phyloP scores from a whole-genome alignment of 2,113 vertebrate genomes.

The Pelecanoides urinatrix region DNA sequence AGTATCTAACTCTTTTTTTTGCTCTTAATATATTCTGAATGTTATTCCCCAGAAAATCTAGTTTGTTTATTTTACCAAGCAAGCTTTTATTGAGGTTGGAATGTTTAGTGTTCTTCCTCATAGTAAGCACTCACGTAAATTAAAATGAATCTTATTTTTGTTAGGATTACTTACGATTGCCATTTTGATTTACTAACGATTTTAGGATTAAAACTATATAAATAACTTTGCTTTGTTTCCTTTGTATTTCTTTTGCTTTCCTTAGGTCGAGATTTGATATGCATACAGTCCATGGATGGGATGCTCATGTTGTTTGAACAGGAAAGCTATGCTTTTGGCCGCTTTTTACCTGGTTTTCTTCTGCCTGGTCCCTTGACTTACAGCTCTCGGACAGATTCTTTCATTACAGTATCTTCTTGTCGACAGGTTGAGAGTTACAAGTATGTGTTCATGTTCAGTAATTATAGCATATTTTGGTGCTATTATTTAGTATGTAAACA shows the following conservation, averaged over 20 bases:
- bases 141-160: not conserved
- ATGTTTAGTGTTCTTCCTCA: not conserved
- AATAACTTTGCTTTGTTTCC: not conserved
- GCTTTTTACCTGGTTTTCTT: constrained; percentile 92
- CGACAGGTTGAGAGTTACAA: constrained; percentile 94
- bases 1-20: not conserved
- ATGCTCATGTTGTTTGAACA: constrained; percentile 98
- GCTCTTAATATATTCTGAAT: not conserved
- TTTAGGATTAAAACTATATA: not conserved
- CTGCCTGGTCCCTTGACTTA: constrained; percentile 91
- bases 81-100: not conserved
- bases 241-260: not conserved
- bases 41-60: not conserved
- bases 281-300: constrained; percentile 97
- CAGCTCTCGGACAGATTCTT: constrained; percentile 89
- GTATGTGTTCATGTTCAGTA: constrained; percentile 68
- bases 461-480: not conserved
- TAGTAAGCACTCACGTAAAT: not conserved
- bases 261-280: constrained; percentile 92
- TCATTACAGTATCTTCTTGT: constrained; percentile 91
- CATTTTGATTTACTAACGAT: not conserved
- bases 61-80: not conserved
- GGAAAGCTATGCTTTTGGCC: constrained; percentile 93
- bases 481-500: not conserved
- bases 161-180: not conserved